Percentiles rank a stretch among this genome's conserved stretches.
phyloP scores from a whole-genome alignment of 2,797 vertebrate genomes.

The Pipistrellus pipistrellus region DNA sequence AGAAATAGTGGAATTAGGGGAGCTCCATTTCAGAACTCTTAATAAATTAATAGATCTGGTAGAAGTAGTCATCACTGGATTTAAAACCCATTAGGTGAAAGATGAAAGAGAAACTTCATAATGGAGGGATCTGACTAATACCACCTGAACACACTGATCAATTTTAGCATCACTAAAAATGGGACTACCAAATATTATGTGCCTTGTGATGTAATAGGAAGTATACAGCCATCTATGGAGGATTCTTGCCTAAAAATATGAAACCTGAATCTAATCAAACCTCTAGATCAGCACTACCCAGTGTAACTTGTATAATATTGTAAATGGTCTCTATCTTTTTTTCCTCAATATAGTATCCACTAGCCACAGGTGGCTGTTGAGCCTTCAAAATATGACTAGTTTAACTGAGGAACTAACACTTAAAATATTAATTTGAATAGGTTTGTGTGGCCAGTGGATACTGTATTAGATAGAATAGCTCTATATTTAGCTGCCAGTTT shows the following conservation, averaged over 20 bases:
- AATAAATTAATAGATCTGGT: constrained; percentile 64
- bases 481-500: constrained; percentile 52
- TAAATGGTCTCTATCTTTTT: constrained; percentile 66
- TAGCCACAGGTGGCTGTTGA: not conserved
- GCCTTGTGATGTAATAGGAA: constrained; percentile 16
- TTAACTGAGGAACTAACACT: constrained; percentile 51
- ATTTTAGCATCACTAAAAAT: constrained; percentile 65
- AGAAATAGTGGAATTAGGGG: constrained; percentile 43
- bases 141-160: constrained; percentile 37
- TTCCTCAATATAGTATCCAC: constrained; percentile 27
- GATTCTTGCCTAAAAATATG: constrained; percentile 62
- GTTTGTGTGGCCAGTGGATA: constrained; percentile 11
- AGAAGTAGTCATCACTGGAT: constrained; percentile 11
- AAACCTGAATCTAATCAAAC: constrained; percentile 15
- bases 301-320: not conserved
- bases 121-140: constrained; percentile 27
- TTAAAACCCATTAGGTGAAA: constrained; percentile 59
- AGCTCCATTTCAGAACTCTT: constrained; percentile 40
- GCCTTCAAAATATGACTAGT: constrained; percentile 44
- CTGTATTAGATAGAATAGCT: constrained; percentile 38
- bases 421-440: constrained; percentile 55
- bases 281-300: constrained; percentile 21
- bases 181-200: constrained; percentile 31
- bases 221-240: not conserved
- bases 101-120: constrained; percentile 29